Conservation (phyloP, 2,797 vertebrate species). For the Tapirus indicus region DNA sequence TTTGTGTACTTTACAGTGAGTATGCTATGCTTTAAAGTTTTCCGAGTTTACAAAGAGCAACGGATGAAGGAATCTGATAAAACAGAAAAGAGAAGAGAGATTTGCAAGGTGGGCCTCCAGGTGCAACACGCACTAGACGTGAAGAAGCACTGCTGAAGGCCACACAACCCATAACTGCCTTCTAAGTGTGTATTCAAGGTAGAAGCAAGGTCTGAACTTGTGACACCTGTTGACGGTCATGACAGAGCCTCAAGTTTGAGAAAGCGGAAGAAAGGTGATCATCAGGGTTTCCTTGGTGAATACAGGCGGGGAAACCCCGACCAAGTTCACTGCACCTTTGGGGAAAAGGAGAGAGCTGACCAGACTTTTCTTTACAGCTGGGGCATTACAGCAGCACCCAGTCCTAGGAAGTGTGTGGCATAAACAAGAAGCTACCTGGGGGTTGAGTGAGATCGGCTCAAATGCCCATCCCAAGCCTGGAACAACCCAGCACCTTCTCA, state of each 20-base stretch:
- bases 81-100: neutral
- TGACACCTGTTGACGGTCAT: fast-evolving
- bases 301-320: too few species aligned
- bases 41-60: neutral
- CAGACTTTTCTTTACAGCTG: neutral
- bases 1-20: neutral
- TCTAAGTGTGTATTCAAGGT: neutral
- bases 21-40: neutral
- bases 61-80: too few species aligned
- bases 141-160: fast-evolving
- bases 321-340: fast-evolving
- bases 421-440: neutral
- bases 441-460: too few species aligned
- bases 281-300: neutral
- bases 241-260: neutral
- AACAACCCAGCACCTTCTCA: neutral
- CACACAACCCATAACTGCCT: fast-evolving
- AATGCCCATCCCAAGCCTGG: neutral
- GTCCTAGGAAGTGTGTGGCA: neutral
- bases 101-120: neutral
- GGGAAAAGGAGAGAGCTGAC: neutral
- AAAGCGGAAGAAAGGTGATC: neutral
- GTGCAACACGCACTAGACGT: fast-evolving
- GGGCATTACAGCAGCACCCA: fast-evolving
- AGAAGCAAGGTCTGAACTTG: fast-evolving